Evolutionary conservation across 2,113 vertebrate genomes (phyloP).

Genomic region (Myrmecobius fasciatus): DNA sequence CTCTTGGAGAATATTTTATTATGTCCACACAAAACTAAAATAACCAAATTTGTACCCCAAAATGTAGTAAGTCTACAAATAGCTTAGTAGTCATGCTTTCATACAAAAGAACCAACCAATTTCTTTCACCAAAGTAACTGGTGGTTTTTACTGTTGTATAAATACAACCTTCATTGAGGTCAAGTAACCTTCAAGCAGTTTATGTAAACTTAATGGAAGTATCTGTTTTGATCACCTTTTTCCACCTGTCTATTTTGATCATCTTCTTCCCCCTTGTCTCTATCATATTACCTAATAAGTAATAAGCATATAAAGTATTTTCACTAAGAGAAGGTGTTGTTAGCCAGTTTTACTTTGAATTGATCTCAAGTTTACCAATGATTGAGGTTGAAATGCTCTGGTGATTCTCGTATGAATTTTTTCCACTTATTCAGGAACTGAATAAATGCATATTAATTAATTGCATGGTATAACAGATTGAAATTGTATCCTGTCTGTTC

Average conservation of each 20-base stretch:
- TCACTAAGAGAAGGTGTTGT: neutral
- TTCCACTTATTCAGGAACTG: neutral
- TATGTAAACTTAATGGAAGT: neutral
- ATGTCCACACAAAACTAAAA: neutral
- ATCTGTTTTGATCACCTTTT: neutral
- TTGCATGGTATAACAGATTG: neutral
- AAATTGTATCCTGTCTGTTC: constrained; percentile 44
- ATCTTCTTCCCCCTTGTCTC: neutral
- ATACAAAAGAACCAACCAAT: neutral
- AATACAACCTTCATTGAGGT: neutral
- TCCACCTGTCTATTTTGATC: neutral
- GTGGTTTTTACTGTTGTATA: neutral
- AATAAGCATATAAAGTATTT: neutral
- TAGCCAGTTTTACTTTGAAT: neutral
- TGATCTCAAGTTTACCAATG: neutral
- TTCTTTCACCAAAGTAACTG: neutral
- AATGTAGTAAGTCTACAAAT: neutral
- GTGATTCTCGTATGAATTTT: neutral
- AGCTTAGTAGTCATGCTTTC: fast-evolving
- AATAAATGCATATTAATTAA: neutral
- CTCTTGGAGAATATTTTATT: neutral
- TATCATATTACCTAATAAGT: neutral
- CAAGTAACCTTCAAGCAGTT: neutral
- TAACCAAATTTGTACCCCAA: neutral
- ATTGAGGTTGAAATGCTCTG: neutral